Base-by-base conservation (phyloP, 2,888 invertebrate species). In the Troides oblongomaculatus region DNA sequence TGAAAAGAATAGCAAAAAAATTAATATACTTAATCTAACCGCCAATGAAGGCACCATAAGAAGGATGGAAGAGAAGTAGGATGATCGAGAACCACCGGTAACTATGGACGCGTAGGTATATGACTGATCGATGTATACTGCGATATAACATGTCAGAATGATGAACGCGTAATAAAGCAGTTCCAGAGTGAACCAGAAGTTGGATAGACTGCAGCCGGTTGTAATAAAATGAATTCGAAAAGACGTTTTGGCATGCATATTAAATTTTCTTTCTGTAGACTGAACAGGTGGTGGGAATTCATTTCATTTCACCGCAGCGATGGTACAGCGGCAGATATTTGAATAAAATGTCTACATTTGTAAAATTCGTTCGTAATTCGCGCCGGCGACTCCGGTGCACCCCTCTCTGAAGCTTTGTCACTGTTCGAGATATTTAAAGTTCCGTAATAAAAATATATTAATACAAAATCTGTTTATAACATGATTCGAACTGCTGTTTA, bases 211-310 rank as follows among this genome's bases (percentile, higher is more conserved):
- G 39, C 2, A 23, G 56, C 4, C 39, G 30, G 23, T 12, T 25
- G 50, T 53, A 64, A 60, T 60, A 43, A 23, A 66, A 70, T 50
- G 53, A 59, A 61, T 60, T 64, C 25, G 63, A 30, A 62, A 23
- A 50, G 62, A 59, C 65, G 56, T 70, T 53, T 63, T 60, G 60
- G 60, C 46, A 39, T 70, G 66, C 62, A 63, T 64, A 64, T 69
- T 64, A 69, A 63, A 66, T 66, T 66, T 58, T 30, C 30, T 30
- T 70, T 62, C 21, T n/a, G 62, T 53, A 25, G 17, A 53, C n/a
- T 53, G 18, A 62, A 63, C 70, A 66, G 70, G 63, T 66, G 66
- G 59, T 25, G 21, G 30, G 66, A 66, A 63, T 66, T 70, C 63
- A 70, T 66, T 66, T 60, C 59, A 57, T 64, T 70, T 30, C 53